Evolutionary conservation across 2,113 vertebrate species (phyloP).

Genomic region (Centropus unirufus): DNA sequence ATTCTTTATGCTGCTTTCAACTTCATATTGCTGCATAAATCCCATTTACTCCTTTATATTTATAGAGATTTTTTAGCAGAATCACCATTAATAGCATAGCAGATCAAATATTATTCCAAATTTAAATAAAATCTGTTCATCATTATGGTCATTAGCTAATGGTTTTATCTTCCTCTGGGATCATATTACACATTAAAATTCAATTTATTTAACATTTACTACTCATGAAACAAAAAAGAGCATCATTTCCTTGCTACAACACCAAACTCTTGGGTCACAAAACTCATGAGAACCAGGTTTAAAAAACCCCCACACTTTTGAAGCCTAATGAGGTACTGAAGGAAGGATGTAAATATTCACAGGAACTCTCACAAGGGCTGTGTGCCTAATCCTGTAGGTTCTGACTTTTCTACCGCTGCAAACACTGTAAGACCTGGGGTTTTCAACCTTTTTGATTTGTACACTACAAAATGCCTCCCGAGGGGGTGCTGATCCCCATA

Average conservation of each 20-base stretch:
- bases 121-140: slow-evolving; percentile 77
- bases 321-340: slow-evolving; percentile 1
- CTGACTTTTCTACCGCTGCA: not conserved
- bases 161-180: slow-evolving; percentile 84
- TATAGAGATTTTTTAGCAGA: slow-evolving; percentile 10
- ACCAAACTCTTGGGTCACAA: slow-evolving; percentile 72
- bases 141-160: slow-evolving; percentile 85
- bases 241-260: slow-evolving; percentile 77
- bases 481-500: not conserved
- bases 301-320: not conserved
- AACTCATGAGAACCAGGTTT: slow-evolving; percentile 76
- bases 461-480: not conserved
- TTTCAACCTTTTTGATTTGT: not conserved
- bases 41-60: slow-evolving; percentile 16
- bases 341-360: not conserved
- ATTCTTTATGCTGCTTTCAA: not conserved
- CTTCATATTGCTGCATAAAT: slow-evolving; percentile 32
- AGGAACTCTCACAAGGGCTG: not conserved
- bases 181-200: slow-evolving; percentile 87
- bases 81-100: not conserved
- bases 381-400: not conserved
- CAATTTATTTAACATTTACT: slow-evolving; percentile 88
- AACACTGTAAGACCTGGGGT: not conserved
- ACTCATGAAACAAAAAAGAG: slow-evolving; percentile 78
- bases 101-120: slow-evolving; percentile 74